A percentile compares a stretch with the other conserved stretches of the same genome.
These are phyloP conservation scores for Nematopogon swammerdamellus DNA, from an alignment of 2,888 invertebrate species.

Conservation along the genomic window DNA sequence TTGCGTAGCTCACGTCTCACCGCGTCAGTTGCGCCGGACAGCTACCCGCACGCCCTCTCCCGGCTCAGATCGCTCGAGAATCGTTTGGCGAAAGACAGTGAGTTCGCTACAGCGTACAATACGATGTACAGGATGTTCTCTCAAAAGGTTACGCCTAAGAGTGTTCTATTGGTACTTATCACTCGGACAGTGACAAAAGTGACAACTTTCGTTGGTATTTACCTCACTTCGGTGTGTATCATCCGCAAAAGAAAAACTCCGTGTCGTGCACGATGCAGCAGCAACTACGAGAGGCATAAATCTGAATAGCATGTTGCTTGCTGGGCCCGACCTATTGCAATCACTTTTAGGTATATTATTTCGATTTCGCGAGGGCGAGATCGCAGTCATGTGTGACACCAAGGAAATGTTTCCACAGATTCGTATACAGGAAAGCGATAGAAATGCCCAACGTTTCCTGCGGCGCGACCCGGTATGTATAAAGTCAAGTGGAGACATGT, in stretches of 20 bases:
- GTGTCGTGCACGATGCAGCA: slow-evolving; percentile 20
- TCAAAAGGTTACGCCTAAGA: no score
- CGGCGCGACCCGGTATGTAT: slow-evolving; percentile 1
- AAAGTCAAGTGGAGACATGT: background rate
- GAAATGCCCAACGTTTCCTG: slow-evolving; percentile 14
- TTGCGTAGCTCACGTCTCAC: no score
- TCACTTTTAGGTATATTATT: slow-evolving; percentile 16
- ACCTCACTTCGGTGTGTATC: slow-evolving; percentile 5
- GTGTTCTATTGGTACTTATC: no score
- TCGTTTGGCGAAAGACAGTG: background rate
- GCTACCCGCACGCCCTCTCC: background rate
- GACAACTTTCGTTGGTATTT: slow-evolving; percentile 1
- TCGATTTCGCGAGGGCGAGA: no score
- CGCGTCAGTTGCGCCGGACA: background rate
- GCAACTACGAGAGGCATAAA: slow-evolving; percentile 12
- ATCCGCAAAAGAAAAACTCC: slow-evolving; percentile 8
- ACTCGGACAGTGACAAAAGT: background rate
- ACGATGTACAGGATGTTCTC: no score
- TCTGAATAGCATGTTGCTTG: slow-evolving; percentile 15
- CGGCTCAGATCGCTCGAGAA: background rate
- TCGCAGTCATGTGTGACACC: slow-evolving; percentile 19
- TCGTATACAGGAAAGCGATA: slow-evolving; percentile 15
- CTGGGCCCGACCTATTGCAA: slow-evolving; percentile 18
- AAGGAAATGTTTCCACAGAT: slow-evolving; percentile 22
- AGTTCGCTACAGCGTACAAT: no score